These are phyloP conservation scores for Myotis brandtii DNA, from an alignment of 2,113 vertebrate genomes.

Conservation along the genomic window DNA sequence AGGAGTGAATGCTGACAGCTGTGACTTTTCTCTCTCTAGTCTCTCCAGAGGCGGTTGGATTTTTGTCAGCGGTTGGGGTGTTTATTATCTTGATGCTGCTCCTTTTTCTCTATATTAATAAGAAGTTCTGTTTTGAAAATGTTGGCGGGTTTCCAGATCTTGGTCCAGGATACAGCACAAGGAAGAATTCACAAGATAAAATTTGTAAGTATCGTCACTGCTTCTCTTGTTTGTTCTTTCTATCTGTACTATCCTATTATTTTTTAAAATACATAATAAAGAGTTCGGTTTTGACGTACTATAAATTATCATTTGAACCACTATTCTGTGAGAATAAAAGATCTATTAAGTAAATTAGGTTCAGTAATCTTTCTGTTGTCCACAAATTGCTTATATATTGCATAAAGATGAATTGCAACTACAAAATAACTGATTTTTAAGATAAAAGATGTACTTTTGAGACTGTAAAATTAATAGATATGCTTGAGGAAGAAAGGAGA, in stretches of 20 bases:
- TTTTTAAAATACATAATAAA: not conserved
- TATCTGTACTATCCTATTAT: not conserved
- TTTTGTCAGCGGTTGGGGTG: conserved; percentile 95
- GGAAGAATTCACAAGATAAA: conserved; percentile 91
- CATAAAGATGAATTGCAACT: not conserved
- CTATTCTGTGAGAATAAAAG: not conserved
- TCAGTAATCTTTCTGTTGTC: not conserved
- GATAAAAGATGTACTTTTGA: not conserved
- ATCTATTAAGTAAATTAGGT: conserved; percentile 19
- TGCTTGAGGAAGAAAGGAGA: not conserved
- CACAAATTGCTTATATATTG: not conserved
- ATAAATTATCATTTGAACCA: not conserved
- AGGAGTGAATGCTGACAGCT: conserved; percentile 52
- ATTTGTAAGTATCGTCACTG: conserved; percentile 84
- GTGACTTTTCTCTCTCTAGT: conserved; percentile 89
- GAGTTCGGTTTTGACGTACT: not conserved
- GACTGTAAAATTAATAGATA: not conserved
- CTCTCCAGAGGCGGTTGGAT: conserved; percentile 97
- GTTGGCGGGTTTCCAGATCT: conserved; percentile 93
- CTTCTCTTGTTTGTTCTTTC: conserved; percentile 19
- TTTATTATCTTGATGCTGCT: conserved; percentile 96
- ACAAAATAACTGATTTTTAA: conserved; percentile 28
- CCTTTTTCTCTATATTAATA: conserved; percentile 98
- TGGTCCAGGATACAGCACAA: conserved; percentile 91
- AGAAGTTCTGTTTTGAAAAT: conserved; percentile 96